These are phyloP conservation scores for Eulithis prunata DNA, from an alignment of 2,888 invertebrate species.

Conservation along the genomic window DNA sequence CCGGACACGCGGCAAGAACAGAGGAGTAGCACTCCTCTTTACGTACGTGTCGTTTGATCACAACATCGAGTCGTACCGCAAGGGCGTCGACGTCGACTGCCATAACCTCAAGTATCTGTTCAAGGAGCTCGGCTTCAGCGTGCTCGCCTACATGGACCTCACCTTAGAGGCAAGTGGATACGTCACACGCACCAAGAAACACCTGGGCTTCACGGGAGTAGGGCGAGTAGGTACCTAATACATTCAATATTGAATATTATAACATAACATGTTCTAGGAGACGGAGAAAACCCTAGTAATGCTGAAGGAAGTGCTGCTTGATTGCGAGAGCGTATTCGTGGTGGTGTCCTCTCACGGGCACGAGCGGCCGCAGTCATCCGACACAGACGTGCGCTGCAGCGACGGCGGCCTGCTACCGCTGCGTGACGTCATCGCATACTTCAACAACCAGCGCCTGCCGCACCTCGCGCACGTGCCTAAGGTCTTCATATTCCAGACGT, in stretches of 20 bases:
- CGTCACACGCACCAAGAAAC: too few species aligned
- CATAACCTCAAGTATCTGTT: constrained; percentile 85
- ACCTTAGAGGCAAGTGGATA: constrained; percentile 62
- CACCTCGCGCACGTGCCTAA: constrained; percentile 86
- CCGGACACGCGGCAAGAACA: constrained; percentile 79
- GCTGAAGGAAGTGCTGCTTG: constrained; percentile 63
- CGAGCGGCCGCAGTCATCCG: constrained; percentile 66
- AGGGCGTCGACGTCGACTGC: constrained; percentile 86
- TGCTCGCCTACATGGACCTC: constrained; percentile 70
- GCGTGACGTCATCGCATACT: constrained; percentile 83
- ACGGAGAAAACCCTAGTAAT: constrained; percentile 70
- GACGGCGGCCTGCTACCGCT: constrained; percentile 82
- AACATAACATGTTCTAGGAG: constrained; percentile 46
- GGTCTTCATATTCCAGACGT: constrained; percentile 89
- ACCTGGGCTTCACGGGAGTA: too few species aligned
- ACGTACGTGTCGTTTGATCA: constrained; percentile 84
- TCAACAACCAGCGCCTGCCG: constrained; percentile 82
- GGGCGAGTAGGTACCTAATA: too few species aligned
- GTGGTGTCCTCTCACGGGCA: constrained; percentile 88
- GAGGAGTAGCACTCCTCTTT: constrained; percentile 86
- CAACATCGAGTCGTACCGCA: constrained; percentile 66
- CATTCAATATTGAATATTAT: too few species aligned
- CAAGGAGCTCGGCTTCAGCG: constrained; percentile 83
- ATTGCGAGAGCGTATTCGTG: constrained; percentile 86
- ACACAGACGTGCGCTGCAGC: constrained; percentile 84